phyloP scores from a whole-genome alignment of 2,888 invertebrate genomes.

The Theodoxus fluviatilis region DNA sequence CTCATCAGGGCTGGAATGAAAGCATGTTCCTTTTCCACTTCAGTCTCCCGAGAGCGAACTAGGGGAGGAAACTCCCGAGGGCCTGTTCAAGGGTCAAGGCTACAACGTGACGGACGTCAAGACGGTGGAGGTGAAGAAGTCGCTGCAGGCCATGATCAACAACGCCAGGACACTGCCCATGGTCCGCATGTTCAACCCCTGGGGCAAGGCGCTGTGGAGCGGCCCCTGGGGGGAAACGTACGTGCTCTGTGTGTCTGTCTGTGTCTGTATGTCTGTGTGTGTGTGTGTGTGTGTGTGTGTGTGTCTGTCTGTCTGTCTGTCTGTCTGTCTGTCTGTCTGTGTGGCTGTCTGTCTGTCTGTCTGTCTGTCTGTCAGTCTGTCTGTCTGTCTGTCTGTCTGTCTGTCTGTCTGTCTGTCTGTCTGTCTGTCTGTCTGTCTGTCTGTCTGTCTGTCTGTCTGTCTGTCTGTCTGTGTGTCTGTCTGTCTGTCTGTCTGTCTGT shows the following conservation, averaged over 20 bases:
- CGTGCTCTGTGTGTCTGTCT: slow-evolving; percentile 28
- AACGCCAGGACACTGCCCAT: slow-evolving; percentile 68
- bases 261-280: slow-evolving; percentile 1
- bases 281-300: slow-evolving; percentile 1
- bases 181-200: slow-evolving; percentile 71
- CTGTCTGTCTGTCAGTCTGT: slow-evolving; percentile 11
- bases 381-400: slow-evolving; percentile 14
- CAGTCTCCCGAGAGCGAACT: slow-evolving; percentile 45
- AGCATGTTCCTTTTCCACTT: background rate
- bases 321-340: slow-evolving; percentile 29
- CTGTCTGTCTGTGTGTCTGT: slow-evolving; percentile 23
- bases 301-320: background rate
- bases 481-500: background rate
- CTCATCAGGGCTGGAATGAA: too few species aligned
- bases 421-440: slow-evolving; percentile 10
- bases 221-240: slow-evolving; percentile 70
- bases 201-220: slow-evolving; percentile 70
- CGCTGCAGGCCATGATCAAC: slow-evolving; percentile 42
- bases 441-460: slow-evolving; percentile 23
- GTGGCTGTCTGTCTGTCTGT: slow-evolving; percentile 29
- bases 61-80: slow-evolving; percentile 56
- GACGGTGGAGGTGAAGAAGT: slow-evolving; percentile 50
- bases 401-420: slow-evolving; percentile 25
- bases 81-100: slow-evolving; percentile 70
- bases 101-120: slow-evolving; percentile 71